A percentile compares a stretch with the other conserved stretches of the same genome.
phyloP scores from a whole-genome alignment of 2,888 invertebrate genomes.

The Harpagoxenus sublaevis region DNA sequence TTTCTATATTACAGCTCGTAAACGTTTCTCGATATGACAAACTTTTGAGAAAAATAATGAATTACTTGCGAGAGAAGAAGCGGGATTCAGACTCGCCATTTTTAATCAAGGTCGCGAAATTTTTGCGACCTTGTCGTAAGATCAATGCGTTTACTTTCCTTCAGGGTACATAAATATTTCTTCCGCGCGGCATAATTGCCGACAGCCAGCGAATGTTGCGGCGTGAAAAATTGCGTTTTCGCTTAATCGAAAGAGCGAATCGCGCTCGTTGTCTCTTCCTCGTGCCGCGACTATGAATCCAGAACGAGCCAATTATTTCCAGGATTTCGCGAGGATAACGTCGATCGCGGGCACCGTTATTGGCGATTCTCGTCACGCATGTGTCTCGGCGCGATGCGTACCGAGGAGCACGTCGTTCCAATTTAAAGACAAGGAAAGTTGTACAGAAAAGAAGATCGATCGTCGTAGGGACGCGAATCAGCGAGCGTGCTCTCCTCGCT shows the following conservation, averaged over 20 bases:
- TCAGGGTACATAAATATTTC: not conserved
- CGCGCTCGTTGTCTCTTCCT: slow-evolving; percentile 1
- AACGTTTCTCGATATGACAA: not conserved
- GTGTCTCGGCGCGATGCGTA: slow-evolving; percentile 51
- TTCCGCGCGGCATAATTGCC: not conserved
- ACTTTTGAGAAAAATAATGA: not conserved
- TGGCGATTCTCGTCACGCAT: slow-evolving; percentile 64
- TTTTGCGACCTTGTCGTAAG: not conserved
- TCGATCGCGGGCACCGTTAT: slow-evolving; percentile 27
- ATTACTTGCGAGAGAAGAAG: not conserved
- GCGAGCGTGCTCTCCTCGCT: not conserved
- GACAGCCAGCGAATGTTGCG: not conserved
- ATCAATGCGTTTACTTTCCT: not conserved
- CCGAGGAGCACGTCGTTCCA: slow-evolving; percentile 61
- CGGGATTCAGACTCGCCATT: not conserved
- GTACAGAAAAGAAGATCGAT: slow-evolving; percentile 36
- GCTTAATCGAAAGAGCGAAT: slow-evolving; percentile 42
- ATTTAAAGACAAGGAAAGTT: slow-evolving; percentile 63
- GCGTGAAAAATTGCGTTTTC: slow-evolving; percentile 30
- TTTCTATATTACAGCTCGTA: not conserved
- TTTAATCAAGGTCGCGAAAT: not conserved
- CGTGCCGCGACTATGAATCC: slow-evolving; percentile 49
- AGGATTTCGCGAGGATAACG: slow-evolving; percentile 39
- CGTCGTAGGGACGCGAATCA: slow-evolving; percentile 8
- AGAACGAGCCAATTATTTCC: slow-evolving; percentile 71